These are phyloP conservation scores for Bambusicola thoracicus DNA, from an alignment of 2,113 vertebrate species.

Conservation along the genomic window DNA sequence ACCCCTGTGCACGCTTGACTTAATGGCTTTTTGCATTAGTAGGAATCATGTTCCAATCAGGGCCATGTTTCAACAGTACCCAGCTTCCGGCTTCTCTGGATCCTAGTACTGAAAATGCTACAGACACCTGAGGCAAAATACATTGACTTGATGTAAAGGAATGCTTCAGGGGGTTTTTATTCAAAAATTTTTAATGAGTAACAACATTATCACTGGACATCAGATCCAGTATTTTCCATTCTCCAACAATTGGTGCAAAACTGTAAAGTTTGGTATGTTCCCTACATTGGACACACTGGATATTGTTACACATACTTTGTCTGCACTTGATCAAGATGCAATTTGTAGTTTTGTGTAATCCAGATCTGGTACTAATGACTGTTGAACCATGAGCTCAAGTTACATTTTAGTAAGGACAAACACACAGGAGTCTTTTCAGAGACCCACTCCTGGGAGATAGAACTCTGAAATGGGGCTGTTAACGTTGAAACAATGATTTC, in stretches of 20 bases:
- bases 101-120: not conserved
- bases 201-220: not conserved
- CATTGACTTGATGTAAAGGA: not conserved
- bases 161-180: conserved; percentile 6
- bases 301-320: not conserved
- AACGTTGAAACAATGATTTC: not conserved
- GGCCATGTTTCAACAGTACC: not conserved
- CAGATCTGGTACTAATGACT: conserved; percentile 18
- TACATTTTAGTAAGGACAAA: conserved; percentile 10
- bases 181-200: conserved; percentile 6
- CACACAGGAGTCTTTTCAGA: not conserved
- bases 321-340: conserved; percentile 38
- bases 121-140: not conserved
- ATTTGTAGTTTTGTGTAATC: conserved; percentile 23
- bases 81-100: not conserved
- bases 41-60: not conserved
- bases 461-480: not conserved
- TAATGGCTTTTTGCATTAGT: not conserved
- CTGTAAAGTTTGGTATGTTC: not conserved
- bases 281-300: not conserved
- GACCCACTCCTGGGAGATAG: not conserved
- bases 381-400: conserved; percentile 9
- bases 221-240: conserved; percentile 15
- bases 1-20: not conserved
- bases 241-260: not conserved